Evolutionary conservation across 2,888 invertebrate genomes (phyloP).

Genomic region (Hyles lineata): DNA sequence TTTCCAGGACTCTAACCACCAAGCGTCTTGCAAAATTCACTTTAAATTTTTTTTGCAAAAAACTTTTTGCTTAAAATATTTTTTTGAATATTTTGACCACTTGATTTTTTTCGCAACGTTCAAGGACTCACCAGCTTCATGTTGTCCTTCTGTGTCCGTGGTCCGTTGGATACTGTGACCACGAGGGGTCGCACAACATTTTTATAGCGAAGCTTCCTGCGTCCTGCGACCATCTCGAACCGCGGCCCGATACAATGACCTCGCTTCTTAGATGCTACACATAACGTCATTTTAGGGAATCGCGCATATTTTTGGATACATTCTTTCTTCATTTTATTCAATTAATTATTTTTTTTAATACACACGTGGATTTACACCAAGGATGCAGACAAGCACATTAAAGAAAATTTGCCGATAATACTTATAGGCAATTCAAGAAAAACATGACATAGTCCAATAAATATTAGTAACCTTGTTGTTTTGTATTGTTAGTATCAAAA

Average conservation of each 20-base stretch:
- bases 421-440: too few species aligned
- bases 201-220: constrained; percentile 78
- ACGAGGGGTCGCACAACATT: constrained; percentile 67
- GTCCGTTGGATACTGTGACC: constrained; percentile 71
- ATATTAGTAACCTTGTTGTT: too few species aligned
- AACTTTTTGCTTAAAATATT: not conserved
- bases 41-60: not conserved
- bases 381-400: too few species aligned
- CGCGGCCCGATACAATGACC: constrained; percentile 70
- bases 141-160: constrained; percentile 75
- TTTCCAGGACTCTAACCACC: too few species aligned
- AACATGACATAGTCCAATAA: too few species aligned
- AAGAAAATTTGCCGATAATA: too few species aligned
- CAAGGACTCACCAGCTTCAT: constrained; percentile 83
- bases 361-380: too few species aligned
- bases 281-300: constrained; percentile 50
- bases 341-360: not conserved
- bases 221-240: constrained; percentile 65
- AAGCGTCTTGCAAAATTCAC: too few species aligned
- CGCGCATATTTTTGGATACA: constrained; percentile 10
- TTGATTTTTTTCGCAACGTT: not conserved
- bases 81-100: not conserved
- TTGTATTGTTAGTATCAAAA: too few species aligned
- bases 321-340: not conserved
- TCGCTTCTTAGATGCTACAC: constrained; percentile 60